Evolutionary conservation across 2,113 vertebrate genomes (phyloP), one percentile per base, ranked within the genome.

Genomic region (Gnathochromis pfefferi): DNA sequence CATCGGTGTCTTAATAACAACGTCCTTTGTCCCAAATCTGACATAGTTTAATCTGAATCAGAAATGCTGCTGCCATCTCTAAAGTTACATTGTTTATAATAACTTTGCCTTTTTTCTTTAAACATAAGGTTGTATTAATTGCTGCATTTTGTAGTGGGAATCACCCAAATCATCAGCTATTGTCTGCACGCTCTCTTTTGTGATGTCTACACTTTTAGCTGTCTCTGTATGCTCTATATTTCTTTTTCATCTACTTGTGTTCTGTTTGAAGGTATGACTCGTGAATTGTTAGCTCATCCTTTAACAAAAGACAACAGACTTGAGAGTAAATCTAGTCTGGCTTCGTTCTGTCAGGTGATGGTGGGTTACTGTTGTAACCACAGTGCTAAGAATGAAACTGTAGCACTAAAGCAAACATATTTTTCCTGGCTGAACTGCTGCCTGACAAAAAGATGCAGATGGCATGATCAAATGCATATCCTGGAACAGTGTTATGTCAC

Each of bases 101-200:
- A 53, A 85, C 84, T 60, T 94, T 94, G 92, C 90, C 92, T 83
- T 93, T 89, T 93, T 91, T 88, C 91, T 83, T 65, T 53, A 19
- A 45, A 57, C 60, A 38, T 23, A 8, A 38, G 40, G 85, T 82
- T 6, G 75, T 80, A 83, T 68, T 88, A 83, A 82, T 85, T 21
- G 4, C 11, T 73, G 21, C 63, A 82, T 85, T 85, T 88, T 33
- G 35, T 49, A 65, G 51, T 84, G n/a, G 6, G 8, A 86, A 73
- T 81, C 68, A 11, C 65, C 65, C 63, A 54, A 79, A 57, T 70
- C 75, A 63, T 53, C n/a, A 40, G 31, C 83, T 75, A 38, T 65
- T 51, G 45, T 91, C 57, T 91, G 94, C 93, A 94, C 81, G 93
- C 33, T 12, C 53, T 90, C 4, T 68, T 57, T 78, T 81, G 31